These are phyloP conservation scores for Volucella inflata DNA, from an alignment of 2,888 invertebrate genomes.

Conservation along the genomic window DNA sequence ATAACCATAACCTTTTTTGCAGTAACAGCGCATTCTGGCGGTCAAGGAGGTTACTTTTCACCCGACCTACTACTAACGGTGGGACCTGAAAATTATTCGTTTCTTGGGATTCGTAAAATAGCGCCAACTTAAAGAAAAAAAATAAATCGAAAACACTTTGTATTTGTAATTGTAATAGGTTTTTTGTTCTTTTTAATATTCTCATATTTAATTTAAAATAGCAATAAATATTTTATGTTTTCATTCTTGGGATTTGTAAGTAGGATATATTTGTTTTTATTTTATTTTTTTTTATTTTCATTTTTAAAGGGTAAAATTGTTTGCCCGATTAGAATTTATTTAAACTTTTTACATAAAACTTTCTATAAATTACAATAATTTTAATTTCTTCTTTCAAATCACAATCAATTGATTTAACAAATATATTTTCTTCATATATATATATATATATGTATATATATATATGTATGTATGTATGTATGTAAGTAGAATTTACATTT, in stretches of 20 bases:
- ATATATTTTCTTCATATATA: constrained; percentile 13
- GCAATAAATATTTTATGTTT: constrained; percentile 64
- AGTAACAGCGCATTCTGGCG: too few species aligned
- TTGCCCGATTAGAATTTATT: constrained; percentile 34
- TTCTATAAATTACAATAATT: constrained; percentile 61
- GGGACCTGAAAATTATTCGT: too few species aligned
- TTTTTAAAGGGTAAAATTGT: constrained; percentile 26
- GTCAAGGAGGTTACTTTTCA: too few species aligned
- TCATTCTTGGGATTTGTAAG: constrained; percentile 47
- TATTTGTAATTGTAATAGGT: constrained; percentile 45
- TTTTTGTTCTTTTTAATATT: constrained; percentile 51
- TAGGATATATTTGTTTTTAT: constrained; percentile 56
- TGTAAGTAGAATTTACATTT: constrained; percentile 63
- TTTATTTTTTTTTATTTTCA: constrained; percentile 32
- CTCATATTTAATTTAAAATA: constrained; percentile 67
- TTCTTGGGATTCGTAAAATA: too few species aligned
- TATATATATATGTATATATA: too few species aligned
- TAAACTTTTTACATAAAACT: constrained; percentile 43
- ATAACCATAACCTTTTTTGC: too few species aligned
- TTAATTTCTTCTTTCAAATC: constrained; percentile 43
- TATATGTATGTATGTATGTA: constrained; percentile 41
- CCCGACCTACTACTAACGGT: too few species aligned
- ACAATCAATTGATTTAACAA: constrained; percentile 69
- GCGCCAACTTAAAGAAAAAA: background rate
- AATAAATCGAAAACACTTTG: constrained; percentile 7